Base-by-base conservation (phyloP, 1,140 invertebrate species). In the Drosophila mauritiana region DNA sequence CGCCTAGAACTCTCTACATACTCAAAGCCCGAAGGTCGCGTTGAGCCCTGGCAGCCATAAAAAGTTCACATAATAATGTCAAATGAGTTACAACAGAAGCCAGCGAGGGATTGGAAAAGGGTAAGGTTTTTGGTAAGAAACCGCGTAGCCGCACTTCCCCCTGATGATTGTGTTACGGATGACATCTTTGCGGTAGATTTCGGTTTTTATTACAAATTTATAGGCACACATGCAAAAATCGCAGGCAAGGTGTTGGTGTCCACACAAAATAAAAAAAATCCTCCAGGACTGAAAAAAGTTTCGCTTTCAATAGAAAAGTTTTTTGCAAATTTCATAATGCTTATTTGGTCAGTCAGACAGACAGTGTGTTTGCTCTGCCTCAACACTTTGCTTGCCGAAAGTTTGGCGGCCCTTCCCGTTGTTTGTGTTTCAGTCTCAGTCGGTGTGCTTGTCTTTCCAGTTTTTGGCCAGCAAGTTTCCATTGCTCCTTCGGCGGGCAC, bases 131-230 rank as follows among this genome's bases (percentile, higher is more conserved):
- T 17, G 45, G 36, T 11, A 34, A 37, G 78, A 22, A 49, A 53
- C 13, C 25, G n/a, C 17, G 4, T 31, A 2, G 4, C 48, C 27
- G 20, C 74, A 79, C 75, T 72, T 79, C 75, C 46, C 59, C 46
- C 43, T 73, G 84, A 88, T 83, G 83, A 89, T 76, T 88, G 72
- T 88, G 89, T 88, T 89, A 89, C 67, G 65, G 79, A 63, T 78
- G 82, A 46, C 64, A 51, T 65, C 80, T 63, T 74, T 80, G 73
- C 49, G 85, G 84, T 89, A 85, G 84, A 81, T 89, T 84, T 65
- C 83, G 75, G 74, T 89, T 91, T 91, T 91, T 91, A 91, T 91
- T 89, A 85, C 89, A 76, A 90, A 91, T 91, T 91, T 91, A 91
- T 91, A 91, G 90, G 84, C 89, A 78, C 85, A 79, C 82, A 90